Percentiles rank a stretch among this genome's conserved stretches.
phyloP scores from a whole-genome alignment of 2,888 invertebrate genomes.

The Melanchra persicariae region DNA sequence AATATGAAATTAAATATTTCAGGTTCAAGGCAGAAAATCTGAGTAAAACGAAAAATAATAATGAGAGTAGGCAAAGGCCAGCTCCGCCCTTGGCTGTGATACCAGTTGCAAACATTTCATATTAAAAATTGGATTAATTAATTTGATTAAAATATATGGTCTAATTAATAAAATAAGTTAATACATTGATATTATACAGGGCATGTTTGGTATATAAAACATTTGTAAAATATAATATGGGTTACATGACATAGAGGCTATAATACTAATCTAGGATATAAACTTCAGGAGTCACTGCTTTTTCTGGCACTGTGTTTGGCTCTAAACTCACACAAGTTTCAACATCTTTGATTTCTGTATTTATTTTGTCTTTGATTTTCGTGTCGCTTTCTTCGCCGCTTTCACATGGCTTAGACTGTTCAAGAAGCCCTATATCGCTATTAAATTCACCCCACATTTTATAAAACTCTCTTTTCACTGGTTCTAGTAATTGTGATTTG shows the following conservation, averaged over 20 bases:
- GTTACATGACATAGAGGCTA: conserved; percentile 57
- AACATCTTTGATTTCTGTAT: conserved; percentile 39
- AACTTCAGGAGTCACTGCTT: conserved; percentile 75
- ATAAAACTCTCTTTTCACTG: conserved; percentile 91
- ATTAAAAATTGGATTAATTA: conserved; percentile 29
- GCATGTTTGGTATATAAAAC: conserved; percentile 81
- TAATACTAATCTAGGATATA: conserved; percentile 49
- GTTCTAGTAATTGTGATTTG: conserved; percentile 88
- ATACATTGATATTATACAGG: conserved; percentile 67
- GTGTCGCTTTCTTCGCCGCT: conserved; percentile 35
- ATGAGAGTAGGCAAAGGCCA: conserved; percentile 67
- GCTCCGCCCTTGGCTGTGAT: conserved; percentile 62
- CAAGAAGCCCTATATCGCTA: conserved; percentile 52
- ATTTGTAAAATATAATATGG: conserved; percentile 75
- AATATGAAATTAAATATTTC: conserved; percentile 66
- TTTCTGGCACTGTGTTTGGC: conserved; percentile 61
- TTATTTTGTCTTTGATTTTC: conserved; percentile 21
- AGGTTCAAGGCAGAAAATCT: conserved; percentile 51
- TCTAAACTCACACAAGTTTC: conserved; percentile 26
- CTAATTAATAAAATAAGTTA: conserved; percentile 68
- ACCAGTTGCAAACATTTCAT: conserved; percentile 43
- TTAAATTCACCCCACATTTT: conserved; percentile 89
- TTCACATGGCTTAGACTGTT: conserved; percentile 33
- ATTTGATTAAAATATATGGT: conserved; percentile 56
- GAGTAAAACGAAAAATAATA: conserved; percentile 54